These are phyloP conservation scores for Nematostella vectensis DNA, from an alignment of 92 coral and sea anemone species.

Conservation along the genomic window DNA sequence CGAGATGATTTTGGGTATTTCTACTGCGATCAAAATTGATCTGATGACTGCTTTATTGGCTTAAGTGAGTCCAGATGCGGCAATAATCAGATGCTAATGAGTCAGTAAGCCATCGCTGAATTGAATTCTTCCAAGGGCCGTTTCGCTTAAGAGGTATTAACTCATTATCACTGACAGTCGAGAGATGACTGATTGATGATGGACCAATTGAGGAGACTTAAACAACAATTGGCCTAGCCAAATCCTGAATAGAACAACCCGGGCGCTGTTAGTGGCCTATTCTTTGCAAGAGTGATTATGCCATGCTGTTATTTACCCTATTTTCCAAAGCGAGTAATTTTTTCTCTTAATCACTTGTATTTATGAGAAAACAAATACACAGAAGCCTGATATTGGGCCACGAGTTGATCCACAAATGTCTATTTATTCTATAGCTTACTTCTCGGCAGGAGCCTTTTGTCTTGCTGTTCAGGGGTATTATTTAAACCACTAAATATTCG, in stretches of 20 bases:
- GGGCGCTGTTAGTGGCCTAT: conserved; percentile 9
- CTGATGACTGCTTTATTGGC: conserved; percentile 87
- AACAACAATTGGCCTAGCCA: conserved; percentile 50
- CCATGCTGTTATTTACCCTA: conserved; percentile 25
- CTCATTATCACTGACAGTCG: conserved; percentile 89
- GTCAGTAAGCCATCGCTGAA: conserved; percentile 62
- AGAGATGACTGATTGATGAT: conserved; percentile 74
- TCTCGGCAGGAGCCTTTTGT: too few relatives aligned
- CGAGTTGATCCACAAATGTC: too few relatives aligned
- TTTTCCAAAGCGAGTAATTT: conserved; percentile 15
- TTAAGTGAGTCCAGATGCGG: conserved; percentile 82
- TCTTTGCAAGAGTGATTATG: conserved; percentile 22
- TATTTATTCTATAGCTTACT: too few relatives aligned
- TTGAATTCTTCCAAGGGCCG: conserved; percentile 61
- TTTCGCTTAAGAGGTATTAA: conserved; percentile 82
- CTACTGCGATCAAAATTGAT: conserved; percentile 50
- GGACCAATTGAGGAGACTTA: conserved; percentile 49
- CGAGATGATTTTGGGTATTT: conserved; percentile 52
- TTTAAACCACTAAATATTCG: not conserved
- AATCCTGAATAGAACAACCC: conserved; percentile 14
- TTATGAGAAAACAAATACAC: conserved; percentile 5
- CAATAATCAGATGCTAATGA: conserved; percentile 84
- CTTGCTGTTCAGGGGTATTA: too few relatives aligned
- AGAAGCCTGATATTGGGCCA: too few relatives aligned
- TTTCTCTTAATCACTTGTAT: conserved; percentile 16